phyloP scores from a whole-genome alignment of 2,888 invertebrate species.

The Bellardia pandia region DNA sequence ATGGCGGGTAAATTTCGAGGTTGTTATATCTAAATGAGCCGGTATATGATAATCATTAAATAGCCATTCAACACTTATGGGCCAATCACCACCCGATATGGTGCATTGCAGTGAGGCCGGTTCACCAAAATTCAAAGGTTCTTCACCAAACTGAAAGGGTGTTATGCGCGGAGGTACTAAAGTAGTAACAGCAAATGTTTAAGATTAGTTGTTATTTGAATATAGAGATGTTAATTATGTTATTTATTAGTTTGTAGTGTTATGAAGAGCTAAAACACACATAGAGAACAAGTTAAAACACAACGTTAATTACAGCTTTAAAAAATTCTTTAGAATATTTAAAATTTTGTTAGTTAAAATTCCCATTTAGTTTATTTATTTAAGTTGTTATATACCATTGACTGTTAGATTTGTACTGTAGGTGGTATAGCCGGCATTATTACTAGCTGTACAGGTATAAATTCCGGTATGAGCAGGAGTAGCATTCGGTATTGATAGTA shows the following conservation, averaged over 20 bases:
- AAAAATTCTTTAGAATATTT: background rate
- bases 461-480: constrained; percentile 87
- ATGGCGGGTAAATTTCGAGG: constrained; percentile 82
- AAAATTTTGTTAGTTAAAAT: constrained; percentile 12
- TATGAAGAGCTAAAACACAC: constrained; percentile 2
- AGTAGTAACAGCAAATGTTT: background rate
- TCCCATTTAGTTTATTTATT: constrained; percentile 35
- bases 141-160: constrained; percentile 90
- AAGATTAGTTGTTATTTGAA: constrained; percentile 8
- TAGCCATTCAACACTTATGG: constrained; percentile 86
- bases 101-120: constrained; percentile 87
- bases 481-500: constrained; percentile 86
- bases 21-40: constrained; percentile 84
- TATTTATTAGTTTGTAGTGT: background rate
- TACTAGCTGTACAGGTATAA: constrained; percentile 86
- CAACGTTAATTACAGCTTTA: background rate
- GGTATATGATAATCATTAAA: constrained; percentile 86
- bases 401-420: constrained; percentile 86
- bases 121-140: constrained; percentile 90
- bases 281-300: background rate
- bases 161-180: constrained; percentile 87
- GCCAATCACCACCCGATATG: constrained; percentile 85
- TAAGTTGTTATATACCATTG: constrained; percentile 84
- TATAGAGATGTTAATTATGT: constrained; percentile 37
- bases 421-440: constrained; percentile 85